Evolutionary conservation across 53 echinoderm and acorn worm genomes (phyloP), one percentile per base, ranked within the genome.

Genomic region (Astropecten irregularis): DNA sequence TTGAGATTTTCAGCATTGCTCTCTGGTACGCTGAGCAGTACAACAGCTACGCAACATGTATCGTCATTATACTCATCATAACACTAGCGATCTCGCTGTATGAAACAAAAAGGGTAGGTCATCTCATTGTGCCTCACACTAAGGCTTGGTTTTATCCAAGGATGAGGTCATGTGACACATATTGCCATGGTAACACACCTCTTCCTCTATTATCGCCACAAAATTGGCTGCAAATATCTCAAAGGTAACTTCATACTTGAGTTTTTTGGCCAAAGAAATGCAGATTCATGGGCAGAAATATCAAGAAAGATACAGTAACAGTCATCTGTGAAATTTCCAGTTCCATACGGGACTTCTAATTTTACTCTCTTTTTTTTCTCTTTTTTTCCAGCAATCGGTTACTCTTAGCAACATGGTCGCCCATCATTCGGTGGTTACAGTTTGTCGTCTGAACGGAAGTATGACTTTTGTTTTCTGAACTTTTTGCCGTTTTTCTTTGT

Each of bases 391-490:
- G 97, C 97, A 94, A 96, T 61, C 93, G 6, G 47, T 92, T 1
- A 93, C 89, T 14, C 57, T 96, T 10, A 69, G 90, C 23, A 85
- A 96, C 66, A 96, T 96, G 97, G 97, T 96, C 9, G 90, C 94
- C 15, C 93, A 94, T 66, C 69, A 84, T 40, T 91, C 89, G 29
- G 83, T 63, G 1, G 97, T 96, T 2, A 87, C 84, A 6, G 92
- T 96, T 16, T 76, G 73, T 46, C 89, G 92, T 44, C 35, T 69
- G 25, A 57, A 86, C 60, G 88, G 83, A 82, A 85, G 97, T 96
- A 88, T 58, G 91, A 32, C 29, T 2, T 8, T 32, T 8, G 25
- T 5, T 2, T 16, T 13, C 2, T 60, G 56, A 1, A 36, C 14
- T 14, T 34, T 32, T 16, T 4, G 20, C 25, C 1, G 52, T 49